Conservation (phyloP, 2,888 invertebrate genomes). For the Pogonocherus hispidulus region DNA sequence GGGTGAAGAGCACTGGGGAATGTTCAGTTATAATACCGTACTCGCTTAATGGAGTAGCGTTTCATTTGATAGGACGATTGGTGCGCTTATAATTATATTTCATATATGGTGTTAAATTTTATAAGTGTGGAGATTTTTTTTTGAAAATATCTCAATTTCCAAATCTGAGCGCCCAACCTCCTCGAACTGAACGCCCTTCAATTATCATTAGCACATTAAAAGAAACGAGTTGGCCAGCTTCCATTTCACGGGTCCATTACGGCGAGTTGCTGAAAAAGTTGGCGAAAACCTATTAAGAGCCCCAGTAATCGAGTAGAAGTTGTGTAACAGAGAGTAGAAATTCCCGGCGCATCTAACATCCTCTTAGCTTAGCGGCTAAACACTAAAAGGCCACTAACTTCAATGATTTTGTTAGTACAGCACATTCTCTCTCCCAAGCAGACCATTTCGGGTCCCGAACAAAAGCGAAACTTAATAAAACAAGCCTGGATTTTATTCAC, state of each 20-base stretch:
- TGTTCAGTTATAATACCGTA: no score
- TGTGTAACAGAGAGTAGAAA: slow-evolving; percentile 40
- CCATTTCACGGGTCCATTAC: neutral
- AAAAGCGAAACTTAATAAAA: slow-evolving; percentile 56
- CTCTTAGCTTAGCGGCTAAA: slow-evolving; percentile 24
- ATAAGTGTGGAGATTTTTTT: no score
- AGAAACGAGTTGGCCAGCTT: neutral
- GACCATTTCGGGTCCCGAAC: slow-evolving; percentile 52
- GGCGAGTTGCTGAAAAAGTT: slow-evolving; percentile 32
- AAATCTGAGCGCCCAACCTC: no score
- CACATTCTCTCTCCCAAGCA: slow-evolving; percentile 48
- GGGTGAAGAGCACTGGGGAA: no score
- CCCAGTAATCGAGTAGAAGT: slow-evolving; percentile 35
- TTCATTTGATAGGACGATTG: no score
- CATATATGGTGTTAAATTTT: no score
- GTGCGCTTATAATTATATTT: no score
- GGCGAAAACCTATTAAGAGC: slow-evolving; percentile 40
- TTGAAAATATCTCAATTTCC: no score
- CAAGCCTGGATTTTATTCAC: slow-evolving; percentile 51
- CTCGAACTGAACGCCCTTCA: no score
- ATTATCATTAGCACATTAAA: neutral
- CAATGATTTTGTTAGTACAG: slow-evolving; percentile 53
- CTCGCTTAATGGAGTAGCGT: no score
- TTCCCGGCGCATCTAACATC: slow-evolving; percentile 33
- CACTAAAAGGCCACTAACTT: slow-evolving; percentile 51